Base-by-base conservation (phyloP, 1,140 invertebrate genomes). In the Armadillidium nasatum region DNA sequence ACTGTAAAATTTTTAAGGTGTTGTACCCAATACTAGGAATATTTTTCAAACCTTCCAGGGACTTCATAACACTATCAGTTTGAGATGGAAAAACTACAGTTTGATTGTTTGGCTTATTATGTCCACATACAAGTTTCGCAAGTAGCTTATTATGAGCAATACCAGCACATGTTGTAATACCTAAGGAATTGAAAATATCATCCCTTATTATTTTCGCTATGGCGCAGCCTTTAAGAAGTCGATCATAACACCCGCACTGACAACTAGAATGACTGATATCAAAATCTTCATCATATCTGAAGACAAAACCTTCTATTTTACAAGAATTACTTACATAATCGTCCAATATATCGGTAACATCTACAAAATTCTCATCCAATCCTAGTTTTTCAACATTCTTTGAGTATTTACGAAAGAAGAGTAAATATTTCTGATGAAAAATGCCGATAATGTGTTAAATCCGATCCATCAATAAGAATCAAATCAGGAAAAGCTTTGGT, bases 81-180 rank as follows among this genome's bases (percentile, higher is more conserved):
- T 88, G 87, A 76, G 88, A 88, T 22, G 93, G 91, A 78, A 89
- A 92, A 71, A 94, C 84, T 15, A 90, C 86, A 10, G 93, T 94
- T 82, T 94, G 93, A 80, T 92, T 88, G 84, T 94, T 91, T 3
- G 93, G 91, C 84, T 93, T 93, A 81, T 93, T 87, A 69, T 88
- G 84, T 45, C 88, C 87, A 78, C 91, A 90, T 21, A 89, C 89
- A 46, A 95, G 84, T 85, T 95, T 94, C 4, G 93, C 90, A 80
- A 94, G 83, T 70, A 94, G 83, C 85, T 95, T 95, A 83, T 94
- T 95, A 79, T 93, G 90, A 46, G 91, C 89, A 78, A 94, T 89
- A 13, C 93, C 93, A 72, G 92, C 93, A 86, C 92, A 93, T 81
- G 89, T 90, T 9, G 92, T 93, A 54, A 94, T 86, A 50, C 89